Conservation (phyloP, 2,797 vertebrate genomes). For the Gambusia yucatana region DNA sequence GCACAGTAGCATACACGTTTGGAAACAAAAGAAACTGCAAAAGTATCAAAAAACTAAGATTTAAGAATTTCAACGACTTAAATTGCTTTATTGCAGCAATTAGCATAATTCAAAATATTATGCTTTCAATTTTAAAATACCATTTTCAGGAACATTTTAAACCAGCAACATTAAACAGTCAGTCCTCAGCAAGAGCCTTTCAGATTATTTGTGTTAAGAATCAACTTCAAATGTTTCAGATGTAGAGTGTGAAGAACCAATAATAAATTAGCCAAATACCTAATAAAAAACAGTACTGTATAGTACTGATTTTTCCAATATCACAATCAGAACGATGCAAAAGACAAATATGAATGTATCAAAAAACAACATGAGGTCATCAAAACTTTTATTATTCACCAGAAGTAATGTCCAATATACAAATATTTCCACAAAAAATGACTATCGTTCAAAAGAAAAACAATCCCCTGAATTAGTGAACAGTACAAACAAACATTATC, state of each 20-base stretch:
- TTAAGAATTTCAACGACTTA: background rate
- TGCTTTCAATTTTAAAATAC: background rate
- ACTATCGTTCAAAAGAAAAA: constrained; percentile 43
- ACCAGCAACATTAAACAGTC: background rate
- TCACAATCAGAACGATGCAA: background rate
- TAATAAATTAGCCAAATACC: background rate
- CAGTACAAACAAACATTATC: constrained; percentile 49
- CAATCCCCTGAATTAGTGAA: constrained; percentile 49
- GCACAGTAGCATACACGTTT: background rate
- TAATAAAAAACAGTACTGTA: background rate
- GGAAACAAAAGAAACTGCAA: background rate
- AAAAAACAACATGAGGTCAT: constrained; percentile 25
- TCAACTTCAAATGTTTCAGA: background rate
- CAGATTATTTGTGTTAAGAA: background rate
- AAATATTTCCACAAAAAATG: constrained; percentile 61
- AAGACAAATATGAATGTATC: background rate
- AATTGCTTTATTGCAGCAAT: background rate
- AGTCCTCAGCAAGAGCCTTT: background rate
- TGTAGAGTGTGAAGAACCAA: background rate
- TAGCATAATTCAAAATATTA: background rate
- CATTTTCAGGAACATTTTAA: background rate
- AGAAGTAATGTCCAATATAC: constrained; percentile 64
- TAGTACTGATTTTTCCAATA: background rate
- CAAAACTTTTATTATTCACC: constrained; percentile 66
- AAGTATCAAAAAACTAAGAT: background rate